Evolutionary conservation across 1,140 invertebrate genomes (phyloP), one percentile per base, ranked within the genome.

Genomic region (Riptortus pedestris): DNA sequence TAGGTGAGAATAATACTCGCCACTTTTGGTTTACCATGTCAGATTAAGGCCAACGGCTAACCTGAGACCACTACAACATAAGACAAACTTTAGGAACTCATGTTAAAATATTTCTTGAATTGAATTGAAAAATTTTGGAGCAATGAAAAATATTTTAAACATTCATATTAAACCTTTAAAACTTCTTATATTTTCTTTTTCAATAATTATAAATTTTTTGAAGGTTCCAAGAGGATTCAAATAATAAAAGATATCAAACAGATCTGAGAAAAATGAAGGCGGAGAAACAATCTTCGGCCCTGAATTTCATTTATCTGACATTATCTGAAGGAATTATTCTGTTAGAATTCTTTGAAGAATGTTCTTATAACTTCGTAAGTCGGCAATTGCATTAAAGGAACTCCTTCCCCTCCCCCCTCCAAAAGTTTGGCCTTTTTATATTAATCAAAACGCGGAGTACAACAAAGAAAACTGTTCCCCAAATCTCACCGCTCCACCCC

Each of bases 311-410:
- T 55, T 55, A 55, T 55, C 51, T 26, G 51, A 55, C 51, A 24
- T 55, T 55, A 55, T 55, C 51, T 24, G 2, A 55, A 55, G 51
- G 24, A 55, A 55, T 55, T 55, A 55, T 55, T 55, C 51, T 20
- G 51, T 55, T 55, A 55, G 51, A 55, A 55, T 55, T 55, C 51
- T 55, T 55, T 55, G 51, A 55, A 55, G 51, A 55, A 55, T 55
- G 51, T 55, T 55, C 22, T 55, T 55, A 55, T 55, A 55, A 55
- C 51, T 55, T 55, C 26, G 22, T 55, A 24, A 26, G 18, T 24
- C 51, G 51, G 51, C 24, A 55, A 55, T 55, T 55, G 51, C 51
- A 55, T 55, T 55, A 55, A 55, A 55, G 24, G 5, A 12, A 18
- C 51, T 55, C 51, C 51, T 16, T 16, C 33, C 33, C 16, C 33